Evolutionary conservation across 2,113 vertebrate species (phyloP), one percentile per base, ranked within the genome.

Genomic region (Percopsis transmontana): DNA sequence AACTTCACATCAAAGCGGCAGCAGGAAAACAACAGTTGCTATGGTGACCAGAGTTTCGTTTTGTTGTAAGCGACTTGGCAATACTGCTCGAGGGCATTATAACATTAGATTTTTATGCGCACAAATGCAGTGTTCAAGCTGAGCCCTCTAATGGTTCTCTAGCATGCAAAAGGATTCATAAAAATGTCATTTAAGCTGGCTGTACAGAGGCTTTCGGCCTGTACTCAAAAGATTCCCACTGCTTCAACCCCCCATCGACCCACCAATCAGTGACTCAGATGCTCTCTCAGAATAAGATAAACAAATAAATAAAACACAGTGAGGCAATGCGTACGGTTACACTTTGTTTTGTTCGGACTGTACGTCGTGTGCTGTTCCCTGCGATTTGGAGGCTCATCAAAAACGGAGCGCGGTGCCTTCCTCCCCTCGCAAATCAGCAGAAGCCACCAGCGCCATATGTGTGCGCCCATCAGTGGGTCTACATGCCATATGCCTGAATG

Each of bases 401-500:
- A 88, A 82, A 70, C 75, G 24, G 27, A 73, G 75, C 71, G 58
- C 80, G 67, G 80, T 69, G 72, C 63, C 68, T 81, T 78, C 75
- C 74, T 86, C 80, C 76, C 83, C 81, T 33, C 84, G 83, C 33
- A 40, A 81, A 81, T 79, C 79, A 73, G 72, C 82, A 81, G 84
- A 85, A 86, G 73, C 77, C 84, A 88, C 84, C 80, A 80, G 82
- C 75, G 81, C 88, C 90, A 91, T 91, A 91, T 90, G 88, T 85
- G 88, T 84, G 80, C 68, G 55, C 88, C 85, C 87, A 85, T 91
- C 90, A 89, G 88, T 89, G 82, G 83, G 86, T 84, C 85, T 67
- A 73, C 84, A 87, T 82, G 87, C 90, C 89, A 91, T 91, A 89
- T 91, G 90, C 73, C 87, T 86, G 82, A 89, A 89, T 86, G 82